Evolutionary conservation across 1,140 invertebrate genomes (phyloP), one percentile per base, ranked within the genome.

Genomic region (Pachypeltis micranthus): DNA sequence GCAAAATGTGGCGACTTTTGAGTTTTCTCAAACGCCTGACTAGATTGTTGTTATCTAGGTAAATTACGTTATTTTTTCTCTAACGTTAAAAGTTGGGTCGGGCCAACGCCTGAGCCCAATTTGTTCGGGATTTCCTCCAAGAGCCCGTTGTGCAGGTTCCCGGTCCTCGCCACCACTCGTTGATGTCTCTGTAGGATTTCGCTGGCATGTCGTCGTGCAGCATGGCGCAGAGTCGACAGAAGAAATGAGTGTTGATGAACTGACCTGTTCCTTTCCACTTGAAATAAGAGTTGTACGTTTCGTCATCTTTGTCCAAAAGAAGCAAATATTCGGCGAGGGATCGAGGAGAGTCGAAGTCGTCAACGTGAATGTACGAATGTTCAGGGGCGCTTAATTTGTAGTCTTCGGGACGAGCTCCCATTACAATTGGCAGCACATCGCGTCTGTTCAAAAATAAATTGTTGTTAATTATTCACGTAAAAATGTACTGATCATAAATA

Each of bases 191-290:
- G 72, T 92, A 91, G 74, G 82, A 86, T 65, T 81, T 83, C 1
- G 76, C 74, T 44, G 79, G 79, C 47, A 79, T 80, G 56, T 79
- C 81, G 64, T 88, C 88, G 72, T 96, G 91, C 25, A 94, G 73
- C 80, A 93, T 85, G 2, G 92, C 85, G 74, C 95, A 98, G 19
- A 98, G 79, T 1, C 94, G 24, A 44, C 64, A 65, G 86, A 93
- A 96, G 74, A 95, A 97, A 71, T 86, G 91, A 19, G 91, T 96
- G 75, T 95, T 94, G 68, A 96, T 89, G 71, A 96, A 93, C 73
- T 94, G 89, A 0, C 93, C 93, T 0, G 90, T 93, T 27, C 88
- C 89, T 77, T 91, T 90, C 82, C 85, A 90, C 64, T 84, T 84
- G 74, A 96, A 96, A 73, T 96, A 96, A 16, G 89, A 87, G 74